phyloP scores from a whole-genome alignment of 92 coral and sea anemone species.

The Heteractis magnifica region DNA sequence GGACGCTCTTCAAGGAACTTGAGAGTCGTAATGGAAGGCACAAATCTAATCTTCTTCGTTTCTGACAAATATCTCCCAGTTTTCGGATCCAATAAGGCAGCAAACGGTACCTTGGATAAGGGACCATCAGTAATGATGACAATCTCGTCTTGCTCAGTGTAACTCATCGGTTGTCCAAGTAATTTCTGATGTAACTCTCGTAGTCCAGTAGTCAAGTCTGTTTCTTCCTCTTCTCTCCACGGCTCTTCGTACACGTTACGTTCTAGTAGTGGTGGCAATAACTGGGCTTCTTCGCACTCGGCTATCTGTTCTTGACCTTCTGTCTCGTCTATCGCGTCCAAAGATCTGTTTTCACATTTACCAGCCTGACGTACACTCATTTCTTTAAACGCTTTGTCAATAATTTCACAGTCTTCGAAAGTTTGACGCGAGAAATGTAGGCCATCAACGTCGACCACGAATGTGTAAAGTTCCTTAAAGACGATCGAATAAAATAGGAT shows the following conservation, averaged over 20 bases:
- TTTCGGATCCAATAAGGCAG: slow-evolving; percentile 13
- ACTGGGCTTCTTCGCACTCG: background rate
- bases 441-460: background rate
- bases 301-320: background rate
- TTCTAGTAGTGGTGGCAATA: background rate
- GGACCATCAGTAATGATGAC: slow-evolving; percentile 15
- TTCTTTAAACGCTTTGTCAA: background rate
- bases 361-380: background rate
- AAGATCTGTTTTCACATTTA: background rate
- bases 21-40: slow-evolving; percentile 10
- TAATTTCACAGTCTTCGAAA: background rate
- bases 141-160: background rate
- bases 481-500: no score
- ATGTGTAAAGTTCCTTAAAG: background rate
- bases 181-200: background rate
- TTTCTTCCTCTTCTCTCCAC: background rate
- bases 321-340: background rate
- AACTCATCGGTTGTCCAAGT: background rate
- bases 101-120: slow-evolving; percentile 18
- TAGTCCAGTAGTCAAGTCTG: background rate
- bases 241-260: background rate
- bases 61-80: slow-evolving; percentile 11
- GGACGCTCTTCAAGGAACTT: background rate
- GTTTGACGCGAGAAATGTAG: background rate
- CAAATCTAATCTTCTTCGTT: slow-evolving; percentile 13